A percentile compares a stretch with the other conserved stretches of the same genome.
Conservation (phyloP, 1,140 invertebrate genomes). For the Penaeus indicus region DNA sequence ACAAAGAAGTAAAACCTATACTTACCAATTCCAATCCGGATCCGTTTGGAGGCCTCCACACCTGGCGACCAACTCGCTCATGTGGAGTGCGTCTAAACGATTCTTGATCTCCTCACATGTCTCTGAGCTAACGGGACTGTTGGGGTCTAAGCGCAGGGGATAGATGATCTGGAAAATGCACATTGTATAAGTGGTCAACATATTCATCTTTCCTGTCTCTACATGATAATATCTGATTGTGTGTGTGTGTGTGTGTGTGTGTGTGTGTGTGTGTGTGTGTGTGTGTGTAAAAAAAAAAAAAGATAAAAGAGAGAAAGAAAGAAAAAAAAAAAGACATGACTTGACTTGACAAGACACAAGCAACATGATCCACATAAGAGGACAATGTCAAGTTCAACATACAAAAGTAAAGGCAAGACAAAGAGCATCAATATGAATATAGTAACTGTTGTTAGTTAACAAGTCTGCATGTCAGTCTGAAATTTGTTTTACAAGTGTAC, state of each 20-base stretch:
- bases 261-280: too few species aligned
- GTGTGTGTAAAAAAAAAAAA: not conserved
- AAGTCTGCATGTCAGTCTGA: not conserved
- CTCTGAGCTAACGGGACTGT: constrained; percentile 67
- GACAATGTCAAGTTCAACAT: too few species aligned
- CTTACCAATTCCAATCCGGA: constrained; percentile 75
- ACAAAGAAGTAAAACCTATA: constrained; percentile 32
- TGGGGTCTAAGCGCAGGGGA: constrained; percentile 65
- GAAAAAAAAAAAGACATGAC: not conserved
- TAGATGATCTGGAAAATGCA: constrained; percentile 68
- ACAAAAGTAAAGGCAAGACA: too few species aligned
- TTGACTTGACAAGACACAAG: not conserved
- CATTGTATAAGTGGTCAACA: too few species aligned
- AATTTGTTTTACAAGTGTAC: not conserved
- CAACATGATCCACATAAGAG: too few species aligned
- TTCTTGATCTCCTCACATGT: constrained; percentile 67
- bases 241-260: too few species aligned
- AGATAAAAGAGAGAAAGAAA: not conserved
- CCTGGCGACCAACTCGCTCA: constrained; percentile 72
- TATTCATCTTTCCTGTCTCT: too few species aligned
- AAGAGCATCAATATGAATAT: too few species aligned
- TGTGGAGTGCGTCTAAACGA: constrained; percentile 71
- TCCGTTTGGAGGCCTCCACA: constrained; percentile 72
- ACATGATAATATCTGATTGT: too few species aligned
- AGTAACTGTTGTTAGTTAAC: too few species aligned